phyloP scores from a whole-genome alignment of 2,113 vertebrate genomes.

The Speoplatyrhinus poulsoni region DNA sequence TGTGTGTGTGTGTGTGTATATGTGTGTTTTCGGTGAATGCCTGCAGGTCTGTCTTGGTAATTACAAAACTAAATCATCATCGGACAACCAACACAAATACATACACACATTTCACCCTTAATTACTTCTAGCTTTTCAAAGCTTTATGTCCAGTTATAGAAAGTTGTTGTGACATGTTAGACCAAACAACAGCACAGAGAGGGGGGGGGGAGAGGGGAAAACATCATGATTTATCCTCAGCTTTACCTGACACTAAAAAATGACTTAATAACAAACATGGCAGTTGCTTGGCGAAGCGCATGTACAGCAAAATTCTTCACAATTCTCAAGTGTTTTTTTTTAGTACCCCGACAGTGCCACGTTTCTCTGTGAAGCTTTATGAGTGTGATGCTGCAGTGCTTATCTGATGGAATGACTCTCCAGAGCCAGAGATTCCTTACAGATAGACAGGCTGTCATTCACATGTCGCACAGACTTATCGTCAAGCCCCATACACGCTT shows the following conservation, averaged over 20 bases:
- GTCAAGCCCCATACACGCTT: constrained; percentile 21
- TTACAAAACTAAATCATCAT: constrained; percentile 44
- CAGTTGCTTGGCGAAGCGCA: too few relatives aligned
- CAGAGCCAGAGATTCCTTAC: constrained; percentile 16
- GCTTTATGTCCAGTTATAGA: constrained; percentile 5
- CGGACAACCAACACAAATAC: constrained; percentile 9
- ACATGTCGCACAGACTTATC: constrained; percentile 31
- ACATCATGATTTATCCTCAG: too few relatives aligned
- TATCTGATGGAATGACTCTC: constrained; percentile 15
- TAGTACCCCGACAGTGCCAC: too few relatives aligned
- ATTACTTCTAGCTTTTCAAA: constrained; percentile 33
- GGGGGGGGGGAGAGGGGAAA: not conserved
- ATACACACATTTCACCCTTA: constrained; percentile 17
- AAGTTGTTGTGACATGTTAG: constrained; percentile 21
- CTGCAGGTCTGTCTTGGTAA: constrained; percentile 32
- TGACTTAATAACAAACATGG: too few relatives aligned
- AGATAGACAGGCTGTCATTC: constrained; percentile 38
- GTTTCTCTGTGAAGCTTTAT: not conserved
- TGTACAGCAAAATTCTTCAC: too few relatives aligned
- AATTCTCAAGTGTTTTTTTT: too few relatives aligned
- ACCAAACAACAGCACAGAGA: constrained; percentile 26
- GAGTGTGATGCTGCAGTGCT: not conserved
- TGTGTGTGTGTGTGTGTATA: constrained; percentile 1
- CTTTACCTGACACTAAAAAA: too few relatives aligned
- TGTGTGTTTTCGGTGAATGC: not conserved